These are phyloP conservation scores for Pedionomus torquatus DNA, from an alignment of 2,113 vertebrate species.

Conservation along the genomic window DNA sequence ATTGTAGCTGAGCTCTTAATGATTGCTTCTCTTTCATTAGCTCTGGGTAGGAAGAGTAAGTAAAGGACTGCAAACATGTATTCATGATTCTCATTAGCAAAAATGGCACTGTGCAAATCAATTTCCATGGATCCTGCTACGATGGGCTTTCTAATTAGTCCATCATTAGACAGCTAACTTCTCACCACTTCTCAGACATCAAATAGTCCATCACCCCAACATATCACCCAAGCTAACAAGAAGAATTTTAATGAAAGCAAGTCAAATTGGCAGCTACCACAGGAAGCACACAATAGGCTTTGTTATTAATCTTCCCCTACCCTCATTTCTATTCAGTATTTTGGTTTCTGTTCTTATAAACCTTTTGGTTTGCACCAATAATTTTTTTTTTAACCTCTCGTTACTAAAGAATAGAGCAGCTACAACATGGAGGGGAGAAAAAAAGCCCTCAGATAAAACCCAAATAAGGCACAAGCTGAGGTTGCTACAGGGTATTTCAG, in stretches of 20 bases:
- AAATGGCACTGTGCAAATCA: slow-evolving; percentile 65
- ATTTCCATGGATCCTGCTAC: slow-evolving; percentile 70
- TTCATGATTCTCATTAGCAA: slow-evolving; percentile 59
- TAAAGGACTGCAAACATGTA: slow-evolving; percentile 34
- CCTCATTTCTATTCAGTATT: background rate
- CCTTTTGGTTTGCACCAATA: slow-evolving; percentile 40
- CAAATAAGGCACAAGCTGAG: slow-evolving; percentile 36
- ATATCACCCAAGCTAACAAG: slow-evolving; percentile 39
- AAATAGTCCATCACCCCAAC: slow-evolving; percentile 31
- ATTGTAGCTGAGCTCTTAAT: background rate
- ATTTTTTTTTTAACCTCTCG: background rate
- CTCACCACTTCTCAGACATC: slow-evolving; percentile 46
- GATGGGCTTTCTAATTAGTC: slow-evolving; percentile 67
- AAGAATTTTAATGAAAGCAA: slow-evolving; percentile 71
- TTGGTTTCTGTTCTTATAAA: slow-evolving; percentile 25
- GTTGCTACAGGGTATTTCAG: slow-evolving; percentile 48
- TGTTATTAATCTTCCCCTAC: slow-evolving; percentile 28
- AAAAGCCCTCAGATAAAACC: background rate
- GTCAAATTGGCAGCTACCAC: slow-evolving; percentile 27
- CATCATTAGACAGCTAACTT: slow-evolving; percentile 59
- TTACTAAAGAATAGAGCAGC: slow-evolving; percentile 10
- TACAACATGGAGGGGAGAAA: background rate
- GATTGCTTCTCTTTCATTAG: slow-evolving; percentile 33
- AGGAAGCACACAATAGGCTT: slow-evolving; percentile 49
- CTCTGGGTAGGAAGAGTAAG: slow-evolving; percentile 38